These are phyloP conservation scores for Epicampocera succincta DNA, from an alignment of 2,888 invertebrate species.

Conservation along the genomic window DNA sequence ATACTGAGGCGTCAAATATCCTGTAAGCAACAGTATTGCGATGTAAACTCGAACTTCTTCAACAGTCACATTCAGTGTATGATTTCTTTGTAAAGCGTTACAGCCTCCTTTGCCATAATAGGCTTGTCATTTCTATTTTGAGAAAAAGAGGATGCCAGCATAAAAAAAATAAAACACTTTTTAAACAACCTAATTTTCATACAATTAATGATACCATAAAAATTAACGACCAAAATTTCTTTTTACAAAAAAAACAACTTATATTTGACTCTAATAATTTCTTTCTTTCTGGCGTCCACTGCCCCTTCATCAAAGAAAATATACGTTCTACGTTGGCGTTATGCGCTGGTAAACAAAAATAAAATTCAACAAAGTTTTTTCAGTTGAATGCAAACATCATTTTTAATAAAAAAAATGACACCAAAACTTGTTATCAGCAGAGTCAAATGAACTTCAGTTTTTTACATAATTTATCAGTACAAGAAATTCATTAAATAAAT, in stretches of 20 bases:
- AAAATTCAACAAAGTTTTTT: no score
- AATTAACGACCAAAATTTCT: slow-evolving; percentile 14
- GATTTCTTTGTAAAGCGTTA: no score
- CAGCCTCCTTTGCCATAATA: no score
- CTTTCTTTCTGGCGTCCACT: slow-evolving; percentile 33
- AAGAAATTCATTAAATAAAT: slow-evolving; percentile 41
- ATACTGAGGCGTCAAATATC: no score
- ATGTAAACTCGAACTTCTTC: no score
- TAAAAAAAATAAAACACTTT: slow-evolving; percentile 26
- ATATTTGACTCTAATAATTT: slow-evolving; percentile 22
- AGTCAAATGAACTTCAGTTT: slow-evolving; percentile 30
- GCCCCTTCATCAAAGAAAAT: slow-evolving; percentile 37
- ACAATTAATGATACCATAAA: no score
- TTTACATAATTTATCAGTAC: slow-evolving; percentile 40
- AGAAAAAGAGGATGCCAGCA: slow-evolving; percentile 18
- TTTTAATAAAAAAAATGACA: slow-evolving; percentile 23
- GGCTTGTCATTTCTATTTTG: slow-evolving; percentile 30
- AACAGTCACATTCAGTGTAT: no score
- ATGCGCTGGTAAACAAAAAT: no score
- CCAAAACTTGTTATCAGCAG: slow-evolving; percentile 30
- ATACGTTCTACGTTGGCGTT: slow-evolving; percentile 28
- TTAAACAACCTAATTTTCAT: slow-evolving; percentile 23
- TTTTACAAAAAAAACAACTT: slow-evolving; percentile 18
- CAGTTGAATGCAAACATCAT: slow-evolving; percentile 7
- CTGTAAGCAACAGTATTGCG: no score